Evolutionary conservation across 2,113 vertebrate species (phyloP), one percentile per base, ranked within the genome.

Genomic region (Ariopsis seemanni): DNA sequence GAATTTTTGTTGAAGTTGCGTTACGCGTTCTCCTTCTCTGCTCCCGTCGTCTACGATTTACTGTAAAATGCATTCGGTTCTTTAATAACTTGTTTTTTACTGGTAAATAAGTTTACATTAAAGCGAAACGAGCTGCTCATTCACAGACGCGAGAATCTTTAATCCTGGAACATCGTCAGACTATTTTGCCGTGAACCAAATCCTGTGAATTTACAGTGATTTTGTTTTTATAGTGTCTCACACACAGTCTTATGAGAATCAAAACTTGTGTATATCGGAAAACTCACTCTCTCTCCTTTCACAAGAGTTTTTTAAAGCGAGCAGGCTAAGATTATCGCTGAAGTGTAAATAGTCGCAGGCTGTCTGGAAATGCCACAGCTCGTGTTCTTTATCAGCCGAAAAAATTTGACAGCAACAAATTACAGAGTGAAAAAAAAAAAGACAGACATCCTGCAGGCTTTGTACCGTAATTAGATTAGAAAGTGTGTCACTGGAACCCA

Each of bases 401-500:
- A 65, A 84, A 65, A 60, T 34, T 11, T 55, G 85, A 79, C 85
- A 86, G 74, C 50, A 50, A 80, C 75, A 55, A 77, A 86, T 79
- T 79, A 79, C 12, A 52, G 82, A 83, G 82, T 3, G 20, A 5
- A 0, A 1, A 25, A 25, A 22, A 52, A 52, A 25, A 48, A 34
- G n/a, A 0, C 17, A 42, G 48, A 11, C 60, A 52, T 71, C 55
- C 69, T 75, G 71, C 55, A 42, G 84, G 69, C 48, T 7, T 34
- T 10, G 69, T 74, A 60, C 55, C 71, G 18, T 77, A 85, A 85
- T 85, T 85, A 85, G 84, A 75, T 60, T n/a, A 60, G 71, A 62
- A 85, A 85, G 84, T 85, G 84, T 85, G 84, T 72, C 71, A 75
- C 30, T 74, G 30, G 84, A 74, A 48, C 83, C 22, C 8, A 52